A percentile compares a stretch with the other conserved stretches of the same genome.
Conservation (phyloP, 2,113 vertebrate genomes). For the Caloenas nicobarica region DNA sequence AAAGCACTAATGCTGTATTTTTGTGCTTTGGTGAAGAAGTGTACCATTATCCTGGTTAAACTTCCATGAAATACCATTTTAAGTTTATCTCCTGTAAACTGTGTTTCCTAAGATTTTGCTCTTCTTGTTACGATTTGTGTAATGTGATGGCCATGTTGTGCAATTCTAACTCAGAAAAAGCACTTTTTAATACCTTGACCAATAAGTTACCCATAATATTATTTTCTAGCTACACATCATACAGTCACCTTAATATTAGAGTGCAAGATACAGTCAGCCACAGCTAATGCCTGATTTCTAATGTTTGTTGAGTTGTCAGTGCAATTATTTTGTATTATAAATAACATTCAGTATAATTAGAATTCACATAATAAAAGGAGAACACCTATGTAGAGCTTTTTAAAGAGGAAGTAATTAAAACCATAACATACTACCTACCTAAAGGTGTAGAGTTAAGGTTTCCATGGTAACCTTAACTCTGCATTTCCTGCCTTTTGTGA, state of each 20-base stretch:
- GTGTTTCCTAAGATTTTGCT: neutral
- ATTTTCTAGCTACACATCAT: neutral
- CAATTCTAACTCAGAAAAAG: neutral
- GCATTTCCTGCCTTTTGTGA: conserved; percentile 17
- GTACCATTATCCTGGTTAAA: neutral
- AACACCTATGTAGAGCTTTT: neutral
- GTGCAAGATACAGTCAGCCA: neutral
- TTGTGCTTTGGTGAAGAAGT: neutral
- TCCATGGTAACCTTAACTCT: conserved; percentile 41
- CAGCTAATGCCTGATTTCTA: neutral
- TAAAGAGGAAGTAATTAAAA: conserved; percentile 34
- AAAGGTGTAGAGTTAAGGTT: conserved; percentile 33
- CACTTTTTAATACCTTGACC: neutral
- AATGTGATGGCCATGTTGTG: neutral
- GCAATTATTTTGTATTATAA: neutral
- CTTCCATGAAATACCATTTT: neutral
- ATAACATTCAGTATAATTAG: neutral
- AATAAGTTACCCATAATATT: neutral
- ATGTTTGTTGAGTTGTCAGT: neutral
- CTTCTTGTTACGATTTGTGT: neutral
- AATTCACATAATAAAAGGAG: neutral
- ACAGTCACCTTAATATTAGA: neutral
- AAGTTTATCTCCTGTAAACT: neutral
- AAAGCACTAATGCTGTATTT: neutral
- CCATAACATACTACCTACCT: neutral